phyloP scores from a whole-genome alignment of 2,113 vertebrate species.

The Corythaeola cristata region DNA sequence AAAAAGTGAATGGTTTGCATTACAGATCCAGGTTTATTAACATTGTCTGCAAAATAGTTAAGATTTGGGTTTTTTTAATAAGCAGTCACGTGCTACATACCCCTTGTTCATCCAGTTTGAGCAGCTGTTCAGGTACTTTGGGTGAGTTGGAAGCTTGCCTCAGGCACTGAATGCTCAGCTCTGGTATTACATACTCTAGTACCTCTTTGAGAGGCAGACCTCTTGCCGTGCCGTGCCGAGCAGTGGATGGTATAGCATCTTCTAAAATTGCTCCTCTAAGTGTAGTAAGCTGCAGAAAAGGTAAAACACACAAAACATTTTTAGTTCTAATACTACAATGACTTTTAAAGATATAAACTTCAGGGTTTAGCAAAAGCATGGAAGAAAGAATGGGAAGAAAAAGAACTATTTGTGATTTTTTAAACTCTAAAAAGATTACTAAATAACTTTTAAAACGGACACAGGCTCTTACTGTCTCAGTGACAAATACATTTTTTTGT shows the following conservation, averaged over 20 bases:
- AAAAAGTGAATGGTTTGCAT: neutral
- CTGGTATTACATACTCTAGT: slow-evolving; percentile 93
- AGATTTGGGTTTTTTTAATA: neutral
- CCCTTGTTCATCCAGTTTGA: slow-evolving; percentile 96
- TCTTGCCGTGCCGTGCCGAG: slow-evolving; percentile 89
- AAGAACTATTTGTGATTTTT: neutral
- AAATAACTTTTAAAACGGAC: neutral
- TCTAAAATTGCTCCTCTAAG: slow-evolving; percentile 95
- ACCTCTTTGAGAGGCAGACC: slow-evolving; percentile 96
- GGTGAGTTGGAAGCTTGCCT: slow-evolving; percentile 89
- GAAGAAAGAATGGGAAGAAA: neutral
- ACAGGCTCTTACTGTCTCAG: neutral
- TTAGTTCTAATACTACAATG: neutral
- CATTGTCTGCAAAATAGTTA: neutral
- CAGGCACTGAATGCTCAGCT: slow-evolving; percentile 90
- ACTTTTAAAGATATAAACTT: neutral
- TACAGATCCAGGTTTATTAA: neutral
- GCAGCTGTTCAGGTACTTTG: slow-evolving; percentile 91
- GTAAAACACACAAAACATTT: neutral
- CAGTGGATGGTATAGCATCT: slow-evolving; percentile 93
- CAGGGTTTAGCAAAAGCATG: neutral
- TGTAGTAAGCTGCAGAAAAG: slow-evolving; percentile 84
- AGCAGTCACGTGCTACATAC: slow-evolving; percentile 72
- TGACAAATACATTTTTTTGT: neutral
- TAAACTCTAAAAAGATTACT: neutral